Percentiles rank a stretch among this genome's conserved stretches.
phyloP scores from a whole-genome alignment of 2,888 invertebrate genomes.

The Drosophila macrospina region DNA sequence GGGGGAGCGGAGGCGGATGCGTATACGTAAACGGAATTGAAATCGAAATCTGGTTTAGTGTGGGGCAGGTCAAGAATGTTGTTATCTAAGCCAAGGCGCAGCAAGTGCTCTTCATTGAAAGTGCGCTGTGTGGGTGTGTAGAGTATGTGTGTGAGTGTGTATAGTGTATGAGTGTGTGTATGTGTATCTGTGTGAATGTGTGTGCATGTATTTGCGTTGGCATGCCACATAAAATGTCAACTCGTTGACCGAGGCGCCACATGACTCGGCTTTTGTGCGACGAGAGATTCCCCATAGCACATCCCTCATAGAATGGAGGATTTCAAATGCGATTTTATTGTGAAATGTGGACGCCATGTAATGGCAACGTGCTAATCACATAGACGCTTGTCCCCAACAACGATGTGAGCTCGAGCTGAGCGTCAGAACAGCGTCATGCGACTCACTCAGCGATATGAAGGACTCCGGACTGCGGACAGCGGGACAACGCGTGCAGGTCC shows the following conservation, averaged over 20 bases:
- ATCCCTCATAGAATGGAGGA: slow-evolving; percentile 26
- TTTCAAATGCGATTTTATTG: slow-evolving; percentile 46
- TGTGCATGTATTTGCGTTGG: slow-evolving; percentile 6
- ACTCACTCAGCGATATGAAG: too few species aligned
- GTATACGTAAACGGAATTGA: slow-evolving; percentile 5
- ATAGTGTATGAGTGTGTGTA: too few species aligned
- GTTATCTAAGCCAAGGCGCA: slow-evolving; percentile 10
- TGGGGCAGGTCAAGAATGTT: slow-evolving; percentile 41
- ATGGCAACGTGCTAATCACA: slow-evolving; percentile 54
- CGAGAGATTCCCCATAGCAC: slow-evolving; percentile 6
- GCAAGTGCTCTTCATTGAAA: slow-evolving; percentile 1
- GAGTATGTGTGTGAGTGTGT: too few species aligned
- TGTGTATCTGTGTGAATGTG: background rate
- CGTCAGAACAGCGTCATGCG: background rate
- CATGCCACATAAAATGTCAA: slow-evolving; percentile 6
- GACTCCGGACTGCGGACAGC: background rate
- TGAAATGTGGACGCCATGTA: slow-evolving; percentile 20
- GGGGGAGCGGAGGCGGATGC: background rate
- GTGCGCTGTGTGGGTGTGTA: background rate
- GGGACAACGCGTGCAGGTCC: slow-evolving; percentile 1
- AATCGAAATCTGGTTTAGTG: slow-evolving; percentile 7
- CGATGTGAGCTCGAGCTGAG: slow-evolving; percentile 29
- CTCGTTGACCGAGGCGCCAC: slow-evolving; percentile 16
- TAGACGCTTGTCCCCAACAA: slow-evolving; percentile 9
- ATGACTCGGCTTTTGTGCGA: slow-evolving; percentile 4